A percentile compares a stretch with the other conserved stretches of the same genome.
Conservation (phyloP, 37 sponge, comb jelly and placozoan species). For the Mnemiopsis leidyi region DNA sequence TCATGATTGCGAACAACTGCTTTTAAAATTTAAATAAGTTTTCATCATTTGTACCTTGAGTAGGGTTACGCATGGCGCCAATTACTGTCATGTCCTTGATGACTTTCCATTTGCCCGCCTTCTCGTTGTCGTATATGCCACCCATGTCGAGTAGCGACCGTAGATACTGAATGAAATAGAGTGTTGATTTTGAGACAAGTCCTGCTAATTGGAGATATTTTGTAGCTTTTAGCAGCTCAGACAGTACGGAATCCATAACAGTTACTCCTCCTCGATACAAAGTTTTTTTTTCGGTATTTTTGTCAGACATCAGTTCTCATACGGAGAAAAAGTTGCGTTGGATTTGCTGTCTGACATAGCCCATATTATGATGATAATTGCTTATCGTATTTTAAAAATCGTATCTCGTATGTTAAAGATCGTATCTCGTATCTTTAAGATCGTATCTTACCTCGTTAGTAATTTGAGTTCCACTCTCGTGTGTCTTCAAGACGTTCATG, state of each 20-base stretch:
- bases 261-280: too few relatives aligned
- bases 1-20: too few relatives aligned
- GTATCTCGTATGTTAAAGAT: too few relatives aligned
- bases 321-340: too few relatives aligned
- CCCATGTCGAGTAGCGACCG: slow-evolving; percentile 76
- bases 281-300: too few relatives aligned
- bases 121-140: slow-evolving; percentile 76
- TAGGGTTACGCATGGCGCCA: slow-evolving; percentile 52
- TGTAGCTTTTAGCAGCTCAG: neutral
- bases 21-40: too few relatives aligned
- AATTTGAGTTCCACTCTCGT: slow-evolving; percentile 54
- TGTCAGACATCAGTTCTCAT: too few relatives aligned
- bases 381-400: too few relatives aligned
- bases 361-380: too few relatives aligned
- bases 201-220: neutral
- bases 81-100: slow-evolving; percentile 80
- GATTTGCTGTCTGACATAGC: too few relatives aligned
- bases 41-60: slow-evolving; percentile 43
- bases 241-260: neutral
- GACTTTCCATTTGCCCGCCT: slow-evolving; percentile 71
- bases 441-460: slow-evolving; percentile 55
- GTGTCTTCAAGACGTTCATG: slow-evolving; percentile 71
- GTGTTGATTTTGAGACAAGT: neutral
- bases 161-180: slow-evolving; percentile 69
- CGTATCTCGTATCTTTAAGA: too few relatives aligned